Percentiles rank a stretch among this genome's conserved stretches.
These are phyloP conservation scores for Nansenia antarctica DNA, from an alignment of 2,113 vertebrate species.

Conservation along the genomic window DNA sequence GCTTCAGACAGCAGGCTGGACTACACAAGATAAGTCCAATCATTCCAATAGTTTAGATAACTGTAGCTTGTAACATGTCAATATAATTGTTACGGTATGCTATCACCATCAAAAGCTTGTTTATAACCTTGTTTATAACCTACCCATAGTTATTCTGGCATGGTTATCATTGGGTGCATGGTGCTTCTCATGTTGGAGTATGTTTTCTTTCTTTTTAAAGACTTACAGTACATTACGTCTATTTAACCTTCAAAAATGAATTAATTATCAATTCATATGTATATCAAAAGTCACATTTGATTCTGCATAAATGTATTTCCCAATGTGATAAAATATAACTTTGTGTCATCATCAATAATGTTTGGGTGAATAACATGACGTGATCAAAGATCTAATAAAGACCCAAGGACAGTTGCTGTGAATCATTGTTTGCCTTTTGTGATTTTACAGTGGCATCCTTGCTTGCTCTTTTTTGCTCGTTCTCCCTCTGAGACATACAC, in stretches of 20 bases:
- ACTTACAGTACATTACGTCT: too few relatives aligned
- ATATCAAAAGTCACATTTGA: too few relatives aligned
- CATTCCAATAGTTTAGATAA: conserved; percentile 2
- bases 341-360: background rate
- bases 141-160: too few relatives aligned
- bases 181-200: too few relatives aligned
- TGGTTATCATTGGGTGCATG: too few relatives aligned
- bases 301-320: background rate
- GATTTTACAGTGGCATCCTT: background rate
- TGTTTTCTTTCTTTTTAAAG: too few relatives aligned
- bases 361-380: background rate
- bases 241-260: too few relatives aligned
- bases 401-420: background rate
- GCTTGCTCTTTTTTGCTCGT: background rate
- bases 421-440: background rate
- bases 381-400: background rate
- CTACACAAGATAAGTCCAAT: conserved; percentile 16
- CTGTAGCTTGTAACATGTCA: conserved; percentile 4
- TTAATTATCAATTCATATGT: too few relatives aligned
- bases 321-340: background rate
- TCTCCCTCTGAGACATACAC: background rate
- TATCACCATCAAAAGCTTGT: conserved; percentile 10
- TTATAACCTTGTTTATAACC: too few relatives aligned
- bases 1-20: background rate
- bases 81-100: background rate